These are phyloP conservation scores for Ceratina calcarata DNA, from an alignment of 1,140 invertebrate genomes.

Conservation along the genomic window DNA sequence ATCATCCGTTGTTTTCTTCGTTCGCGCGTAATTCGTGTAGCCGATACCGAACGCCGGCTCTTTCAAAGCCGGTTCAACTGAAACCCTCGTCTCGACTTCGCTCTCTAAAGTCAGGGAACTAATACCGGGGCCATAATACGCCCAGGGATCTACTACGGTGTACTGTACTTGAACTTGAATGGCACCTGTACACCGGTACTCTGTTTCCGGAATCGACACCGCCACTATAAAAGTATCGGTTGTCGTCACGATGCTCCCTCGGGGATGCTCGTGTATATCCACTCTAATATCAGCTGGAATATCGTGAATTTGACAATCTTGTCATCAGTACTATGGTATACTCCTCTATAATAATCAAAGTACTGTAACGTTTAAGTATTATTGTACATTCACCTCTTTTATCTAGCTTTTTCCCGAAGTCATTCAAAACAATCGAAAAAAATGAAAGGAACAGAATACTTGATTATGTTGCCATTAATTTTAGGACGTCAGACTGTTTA, in stretches of 20 bases:
- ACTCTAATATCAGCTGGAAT: background rate
- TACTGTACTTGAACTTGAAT: slow-evolving; percentile 38
- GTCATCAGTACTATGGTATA: too few relatives aligned
- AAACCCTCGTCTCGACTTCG: background rate
- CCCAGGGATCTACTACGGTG: background rate
- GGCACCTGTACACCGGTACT: slow-evolving; percentile 30
- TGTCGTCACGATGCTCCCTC: slow-evolving; percentile 2
- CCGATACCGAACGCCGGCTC: background rate
- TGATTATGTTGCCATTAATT: too few relatives aligned
- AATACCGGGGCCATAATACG: slow-evolving; percentile 39
- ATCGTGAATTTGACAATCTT: background rate
- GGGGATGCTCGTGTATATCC: background rate
- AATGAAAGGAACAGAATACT: too few relatives aligned
- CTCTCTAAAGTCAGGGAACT: slow-evolving; percentile 36
- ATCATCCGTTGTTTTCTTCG: slow-evolving; percentile 42
- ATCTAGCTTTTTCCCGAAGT: too few relatives aligned
- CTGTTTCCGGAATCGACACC: slow-evolving; percentile 5
- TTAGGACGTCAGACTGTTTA: background rate
- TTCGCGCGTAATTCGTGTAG: slow-evolving; percentile 47
- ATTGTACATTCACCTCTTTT: too few relatives aligned
- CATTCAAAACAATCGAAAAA: too few relatives aligned
- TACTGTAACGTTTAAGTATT: too few relatives aligned
- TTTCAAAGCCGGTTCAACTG: background rate
- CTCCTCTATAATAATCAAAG: too few relatives aligned
- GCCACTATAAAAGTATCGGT: slow-evolving; percentile 20